Base-by-base conservation (phyloP, 2,797 vertebrate genomes). In the Chloroceryle amazona region DNA sequence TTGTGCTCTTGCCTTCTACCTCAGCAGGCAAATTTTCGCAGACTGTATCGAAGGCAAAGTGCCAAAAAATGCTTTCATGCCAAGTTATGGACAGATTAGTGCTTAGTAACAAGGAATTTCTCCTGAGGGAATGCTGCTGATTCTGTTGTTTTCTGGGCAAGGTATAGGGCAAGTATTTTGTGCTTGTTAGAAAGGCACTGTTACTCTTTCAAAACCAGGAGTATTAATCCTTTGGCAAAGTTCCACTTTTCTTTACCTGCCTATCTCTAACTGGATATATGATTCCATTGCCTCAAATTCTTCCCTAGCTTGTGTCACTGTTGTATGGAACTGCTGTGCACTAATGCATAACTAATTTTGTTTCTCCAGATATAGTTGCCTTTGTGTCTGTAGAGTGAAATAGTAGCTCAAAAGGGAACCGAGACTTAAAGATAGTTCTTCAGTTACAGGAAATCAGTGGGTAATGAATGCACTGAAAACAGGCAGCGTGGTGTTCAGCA, bases 341-440 rank as follows among this genome's bases (percentile, higher is more conserved):
- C 87, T 94, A 89, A 93, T 93, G 76, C 94, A 46, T 68, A 84
- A 95, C 87, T 96, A 78, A 79, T 95, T 90, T 92, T 95, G n/a
- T 96, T 95, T 93, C 78, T 85, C 78, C 79, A 93, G 74, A 70
- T 44, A 41, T 19, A 86, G 89, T 42, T 91, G 81, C 89, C 6
- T 4, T 85, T 95, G 54, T 89, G 76, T 94, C 91, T 76, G 25
- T 81, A 58, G 58, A 66, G 57, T 78, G 86, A 87, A 96, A 81
- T 13, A 66, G 75, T 80, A 84, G 70, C 73, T 94, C 42, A 37
- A 62, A 92, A 88, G 57, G 55, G 68, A 55, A 58, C 60, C 71
- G 68, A 94, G 58, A 55, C 54, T 89, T 60, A 54, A 63, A 78
- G 31, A 80, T 60, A 72, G 44, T 75, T 88, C 90, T 94, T 82